Percentiles rank a stretch among this genome's conserved stretches.
Evolutionary conservation across 2,113 vertebrate genomes (phyloP).

Genomic region (Anhinga rufa): DNA sequence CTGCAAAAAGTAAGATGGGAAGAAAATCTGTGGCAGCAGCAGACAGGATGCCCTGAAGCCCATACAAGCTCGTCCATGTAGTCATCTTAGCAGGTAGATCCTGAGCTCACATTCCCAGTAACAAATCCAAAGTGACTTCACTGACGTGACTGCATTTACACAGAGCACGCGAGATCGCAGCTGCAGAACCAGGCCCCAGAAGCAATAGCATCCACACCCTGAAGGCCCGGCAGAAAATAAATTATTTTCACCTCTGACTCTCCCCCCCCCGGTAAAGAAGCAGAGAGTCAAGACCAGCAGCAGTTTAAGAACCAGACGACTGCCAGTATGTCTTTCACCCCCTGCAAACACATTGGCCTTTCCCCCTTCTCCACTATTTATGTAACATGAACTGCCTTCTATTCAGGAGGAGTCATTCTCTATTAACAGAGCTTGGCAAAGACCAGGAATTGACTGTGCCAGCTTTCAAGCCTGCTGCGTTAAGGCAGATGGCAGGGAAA

Average conservation of each 20-base stretch:
- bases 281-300: background rate
- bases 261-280: background rate
- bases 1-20: background rate
- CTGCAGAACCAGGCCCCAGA: background rate
- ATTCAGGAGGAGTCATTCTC: background rate
- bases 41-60: background rate
- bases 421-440: conserved; percentile 58
- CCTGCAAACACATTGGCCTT: background rate
- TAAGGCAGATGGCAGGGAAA: conserved; percentile 51
- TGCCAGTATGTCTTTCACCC: background rate
- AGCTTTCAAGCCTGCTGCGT: background rate
- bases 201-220: background rate
- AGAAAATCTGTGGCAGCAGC: background rate
- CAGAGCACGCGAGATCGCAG: background rate
- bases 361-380: background rate
- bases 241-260: background rate
- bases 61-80: background rate
- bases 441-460: background rate
- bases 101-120: background rate
- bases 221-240: background rate
- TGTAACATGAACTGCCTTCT: background rate
- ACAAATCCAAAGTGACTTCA: background rate
- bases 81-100: background rate
- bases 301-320: background rate
- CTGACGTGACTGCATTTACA: background rate